These are phyloP conservation scores for Poeciliopsis turneri DNA, from an alignment of 2,797 vertebrate species.

Conservation along the genomic window DNA sequence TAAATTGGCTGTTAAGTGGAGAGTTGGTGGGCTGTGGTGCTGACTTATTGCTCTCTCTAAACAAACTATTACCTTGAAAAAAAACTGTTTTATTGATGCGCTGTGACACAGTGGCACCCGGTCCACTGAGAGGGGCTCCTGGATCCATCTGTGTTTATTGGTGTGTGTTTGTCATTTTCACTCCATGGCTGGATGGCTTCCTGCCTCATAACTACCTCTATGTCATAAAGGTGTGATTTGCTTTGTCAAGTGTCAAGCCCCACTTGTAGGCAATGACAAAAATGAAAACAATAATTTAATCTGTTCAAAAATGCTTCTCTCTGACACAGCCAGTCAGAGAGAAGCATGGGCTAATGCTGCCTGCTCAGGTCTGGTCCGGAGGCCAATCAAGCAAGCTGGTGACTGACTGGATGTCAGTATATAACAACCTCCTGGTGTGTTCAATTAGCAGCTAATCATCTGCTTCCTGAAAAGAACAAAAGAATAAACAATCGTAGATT, in stretches of 20 bases:
- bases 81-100: conserved; percentile 33
- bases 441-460: too few relatives aligned
- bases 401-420: too few relatives aligned
- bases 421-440: too few relatives aligned
- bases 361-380: too few relatives aligned
- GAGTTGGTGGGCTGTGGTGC: background rate
- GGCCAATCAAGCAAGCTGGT: too few relatives aligned
- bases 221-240: background rate
- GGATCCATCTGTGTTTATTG: conserved; percentile 14
- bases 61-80: background rate
- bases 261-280: too few relatives aligned
- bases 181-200: background rate
- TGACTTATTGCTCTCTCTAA: conserved; percentile 30
- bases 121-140: conserved; percentile 10
- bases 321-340: too few relatives aligned
- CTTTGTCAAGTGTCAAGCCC: background rate
- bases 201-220: background rate
- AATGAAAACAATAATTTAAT: too few relatives aligned
- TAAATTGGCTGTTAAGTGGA: conserved; percentile 42
- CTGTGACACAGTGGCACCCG: conserved; percentile 30
- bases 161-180: conserved; percentile 2
- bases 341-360: too few relatives aligned
- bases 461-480: too few relatives aligned
- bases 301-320: too few relatives aligned
- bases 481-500: too few relatives aligned